Evolutionary conservation across 2,113 vertebrate genomes (phyloP).

Genomic region (Galeopterus variegatus): DNA sequence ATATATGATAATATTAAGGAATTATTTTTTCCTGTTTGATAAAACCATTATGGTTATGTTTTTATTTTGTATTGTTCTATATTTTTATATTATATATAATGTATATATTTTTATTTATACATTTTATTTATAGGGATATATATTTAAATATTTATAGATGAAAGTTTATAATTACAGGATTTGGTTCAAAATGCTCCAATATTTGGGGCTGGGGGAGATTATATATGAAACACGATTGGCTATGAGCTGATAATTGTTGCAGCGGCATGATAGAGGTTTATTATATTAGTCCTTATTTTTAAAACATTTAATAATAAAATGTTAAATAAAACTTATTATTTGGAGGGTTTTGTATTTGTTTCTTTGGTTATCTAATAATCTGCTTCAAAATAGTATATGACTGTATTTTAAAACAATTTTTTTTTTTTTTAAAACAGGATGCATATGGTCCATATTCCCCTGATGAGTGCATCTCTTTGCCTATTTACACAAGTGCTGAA

Average conservation of each 20-base stretch:
- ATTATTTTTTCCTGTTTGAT: not conserved
- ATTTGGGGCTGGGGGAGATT: not conserved
- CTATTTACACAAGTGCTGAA: conserved; percentile 94
- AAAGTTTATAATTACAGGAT: not conserved
- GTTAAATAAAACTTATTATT: not conserved
- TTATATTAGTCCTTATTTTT: conserved; percentile 21
- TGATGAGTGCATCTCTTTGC: conserved; percentile 95
- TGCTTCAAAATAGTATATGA: not conserved
- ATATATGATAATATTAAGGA: not conserved
- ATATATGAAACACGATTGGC: not conserved
- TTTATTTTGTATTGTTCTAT: not conserved
- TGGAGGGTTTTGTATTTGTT: not conserved
- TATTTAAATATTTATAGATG: not conserved
- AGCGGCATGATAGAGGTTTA: not conserved
- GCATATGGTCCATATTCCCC: conserved; percentile 89
- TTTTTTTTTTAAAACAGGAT: conserved; percentile 86
- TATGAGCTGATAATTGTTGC: not conserved
- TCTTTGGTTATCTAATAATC: not conserved
- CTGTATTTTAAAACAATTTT: not conserved
- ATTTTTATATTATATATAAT: no score
- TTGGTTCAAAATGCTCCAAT: not conserved
- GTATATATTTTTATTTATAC: not conserved
- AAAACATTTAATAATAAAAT: conserved; percentile 29
- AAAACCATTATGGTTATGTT: not conserved
- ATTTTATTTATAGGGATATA: not conserved